Evolutionary conservation across 2,888 invertebrate species (phyloP), one percentile per base, ranked within the genome.

Genomic region (Zaprionus bogoriensis): DNA sequence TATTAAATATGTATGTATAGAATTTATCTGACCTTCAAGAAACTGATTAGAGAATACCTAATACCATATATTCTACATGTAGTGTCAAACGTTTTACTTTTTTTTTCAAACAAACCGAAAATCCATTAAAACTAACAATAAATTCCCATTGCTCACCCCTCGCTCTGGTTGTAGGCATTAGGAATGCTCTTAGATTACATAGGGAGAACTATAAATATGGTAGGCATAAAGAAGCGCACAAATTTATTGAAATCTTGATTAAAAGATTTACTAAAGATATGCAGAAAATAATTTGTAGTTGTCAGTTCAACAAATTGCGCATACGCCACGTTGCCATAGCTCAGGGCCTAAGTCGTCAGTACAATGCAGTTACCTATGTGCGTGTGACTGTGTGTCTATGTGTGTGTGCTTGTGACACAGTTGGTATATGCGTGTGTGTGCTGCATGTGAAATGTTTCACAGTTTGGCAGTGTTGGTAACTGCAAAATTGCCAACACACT

Each of bases 401-500:
- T n/a, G n/a, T n/a, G n/a, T n/a, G n/a, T n/a, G n/a, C n/a, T n/a
- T 14, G 32, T 12, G 30, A 30, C 12, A 30, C 12, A 6, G 30
- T 30, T 30, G 30, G 10, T 10, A 17, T 48, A 22, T 25, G n/a
- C 1, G 5, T 32, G 42, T 45, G 44, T 9, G 30, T 22, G 22
- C n/a, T 52, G 52, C 25, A 10, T 32, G 42, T 44, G 25, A 30
- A 52, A 52, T 44, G 36, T 36, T 36, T 57, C 42, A 47, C 38
- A 55, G 42, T 55, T 47, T 23, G 17, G 4, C 19, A 55, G 22
- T 61, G 54, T 48, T 47, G 41, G 28, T 53, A 62, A 42, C 57
- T 57, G 28, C 46, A 39, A 63, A 59, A 63, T 32, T 58, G 58
- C 39, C 44, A n/a, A 39, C 19, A 62, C 52, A 67, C 27, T 50